A percentile compares a stretch with the other conserved stretches of the same genome.
Conservation (phyloP, 2,888 invertebrate species). For the Pristionchus fissidentatus region DNA sequence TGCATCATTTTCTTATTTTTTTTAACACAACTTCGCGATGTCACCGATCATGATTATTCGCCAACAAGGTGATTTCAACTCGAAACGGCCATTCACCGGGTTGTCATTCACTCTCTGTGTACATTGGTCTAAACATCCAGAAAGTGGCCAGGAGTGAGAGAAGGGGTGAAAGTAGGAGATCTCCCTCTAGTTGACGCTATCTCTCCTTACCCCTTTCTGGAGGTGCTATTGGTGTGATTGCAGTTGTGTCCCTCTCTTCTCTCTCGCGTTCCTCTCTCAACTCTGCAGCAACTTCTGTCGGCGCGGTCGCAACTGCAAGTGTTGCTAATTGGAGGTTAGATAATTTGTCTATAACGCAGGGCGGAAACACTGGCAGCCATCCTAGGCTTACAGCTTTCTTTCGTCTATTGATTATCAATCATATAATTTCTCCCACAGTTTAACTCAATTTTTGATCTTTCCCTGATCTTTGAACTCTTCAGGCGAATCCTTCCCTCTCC, state of each 20-base stretch:
- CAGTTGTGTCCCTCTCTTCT: slow-evolving; percentile 45
- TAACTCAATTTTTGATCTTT: no score
- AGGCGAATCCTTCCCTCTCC: slow-evolving; percentile 46
- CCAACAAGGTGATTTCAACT: no score
- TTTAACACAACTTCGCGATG: no score
- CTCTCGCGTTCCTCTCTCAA: not conserved
- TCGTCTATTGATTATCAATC: not conserved
- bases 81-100: no score
- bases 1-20: no score
- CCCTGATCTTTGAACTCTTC: not conserved
- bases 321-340: slow-evolving; percentile 24
- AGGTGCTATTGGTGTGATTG: not conserved
- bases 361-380: not conserved
- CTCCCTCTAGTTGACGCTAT: no score
- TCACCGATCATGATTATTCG: no score
- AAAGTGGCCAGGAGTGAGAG: no score
- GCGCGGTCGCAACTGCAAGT: slow-evolving; percentile 12
- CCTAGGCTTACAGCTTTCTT: not conserved
- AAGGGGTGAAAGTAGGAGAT: no score
- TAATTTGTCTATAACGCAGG: not conserved
- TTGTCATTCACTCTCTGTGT: no score
- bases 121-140: no score
- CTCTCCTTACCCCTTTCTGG: no score
- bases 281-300: not conserved
- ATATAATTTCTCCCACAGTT: not conserved